A percentile compares a stretch with the other conserved stretches of the same genome.
These are phyloP conservation scores for Poecilia gillii DNA, from an alignment of 2,797 vertebrate genomes.

Conservation along the genomic window DNA sequence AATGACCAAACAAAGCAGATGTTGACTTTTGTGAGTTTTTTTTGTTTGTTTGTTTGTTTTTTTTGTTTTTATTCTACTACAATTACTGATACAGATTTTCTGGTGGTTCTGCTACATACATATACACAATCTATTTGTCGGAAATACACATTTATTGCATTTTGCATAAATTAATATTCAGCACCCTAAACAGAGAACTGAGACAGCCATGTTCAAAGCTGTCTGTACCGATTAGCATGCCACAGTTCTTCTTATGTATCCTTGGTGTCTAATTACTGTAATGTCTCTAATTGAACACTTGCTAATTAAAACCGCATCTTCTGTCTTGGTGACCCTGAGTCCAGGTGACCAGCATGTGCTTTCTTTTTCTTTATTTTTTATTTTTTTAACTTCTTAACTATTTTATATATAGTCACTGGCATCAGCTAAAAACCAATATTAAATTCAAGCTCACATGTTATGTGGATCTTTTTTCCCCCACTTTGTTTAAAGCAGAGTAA, in stretches of 20 bases:
- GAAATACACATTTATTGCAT: slow-evolving; percentile 31
- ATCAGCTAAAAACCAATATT: neutral
- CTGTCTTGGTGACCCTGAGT: slow-evolving; percentile 31
- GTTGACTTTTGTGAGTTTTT: neutral
- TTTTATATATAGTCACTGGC: neutral
- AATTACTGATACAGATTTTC: slow-evolving; percentile 1
- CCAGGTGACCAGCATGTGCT: neutral
- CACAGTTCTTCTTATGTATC: slow-evolving; percentile 33
- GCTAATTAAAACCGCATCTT: slow-evolving; percentile 36
- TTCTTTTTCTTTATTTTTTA: neutral
- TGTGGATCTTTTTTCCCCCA: neutral
- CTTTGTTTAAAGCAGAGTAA: neutral
- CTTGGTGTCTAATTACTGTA: slow-evolving; percentile 52
- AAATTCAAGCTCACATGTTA: too few species aligned
- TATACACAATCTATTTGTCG: neutral
- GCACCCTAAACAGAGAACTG: slow-evolving; percentile 29
- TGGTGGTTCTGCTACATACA: neutral
- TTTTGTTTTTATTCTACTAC: neutral
- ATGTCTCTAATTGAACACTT: slow-evolving; percentile 51
- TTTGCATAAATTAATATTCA: slow-evolving; percentile 48
- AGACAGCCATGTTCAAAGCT: slow-evolving; percentile 41
- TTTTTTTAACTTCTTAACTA: neutral
- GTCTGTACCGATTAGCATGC: slow-evolving; percentile 53
- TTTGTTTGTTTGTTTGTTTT: neutral
- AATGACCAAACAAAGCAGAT: slow-evolving; percentile 18